Evolutionary conservation across 2,797 vertebrate genomes (phyloP), one percentile per base, ranked within the genome.

Genomic region (Aeoliscus strigatus): DNA sequence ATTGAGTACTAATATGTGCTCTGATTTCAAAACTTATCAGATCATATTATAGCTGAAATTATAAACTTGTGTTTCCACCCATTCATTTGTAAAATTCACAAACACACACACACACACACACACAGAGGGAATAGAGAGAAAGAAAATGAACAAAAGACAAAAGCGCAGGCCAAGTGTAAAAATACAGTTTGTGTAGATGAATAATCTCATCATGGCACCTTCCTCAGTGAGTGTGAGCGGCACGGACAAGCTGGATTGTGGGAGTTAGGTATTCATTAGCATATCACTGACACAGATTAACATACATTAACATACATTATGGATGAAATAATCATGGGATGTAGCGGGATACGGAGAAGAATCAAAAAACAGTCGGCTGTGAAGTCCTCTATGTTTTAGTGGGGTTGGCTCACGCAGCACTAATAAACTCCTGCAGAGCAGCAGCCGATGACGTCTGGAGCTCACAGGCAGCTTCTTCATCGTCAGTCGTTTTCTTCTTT

Each of bases 221-320:
- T 55, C 50, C 64, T 65, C 72, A 30, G 62, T 38, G 68, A 66
- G 15, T 50, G 60, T 60, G 60, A 46, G 75, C 47, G 47, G 61
- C 63, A 51, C 38, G 43, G 66, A 82, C 73, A 72, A 64, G 73
- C 78, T 72, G 72, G 74, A 81, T 76, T 82, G 71, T 80, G 71
- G 68, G 79, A 83, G 83, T 83, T 75, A 66, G 80, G 79, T 82
- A 54, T 81, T 86, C 72, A 85, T 88, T 86, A 86, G 75, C 86
- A 89, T 89, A 83, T 85, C 83, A 85, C 79, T 87, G 80, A 83
- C 81, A 85, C 71, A 86, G 86, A 89, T 89, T 88, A 88, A 75
- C 85, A 87, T 88, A 87, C 38, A 88, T 87, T 89, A 82, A 79
- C 87, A 88, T 88, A 86, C 51, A 86, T 86, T 88, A 84, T 23